Percentiles rank a stretch among this genome's conserved stretches.
Conservation (phyloP, 1,140 invertebrate genomes). For the Drosophila busckii region DNA sequence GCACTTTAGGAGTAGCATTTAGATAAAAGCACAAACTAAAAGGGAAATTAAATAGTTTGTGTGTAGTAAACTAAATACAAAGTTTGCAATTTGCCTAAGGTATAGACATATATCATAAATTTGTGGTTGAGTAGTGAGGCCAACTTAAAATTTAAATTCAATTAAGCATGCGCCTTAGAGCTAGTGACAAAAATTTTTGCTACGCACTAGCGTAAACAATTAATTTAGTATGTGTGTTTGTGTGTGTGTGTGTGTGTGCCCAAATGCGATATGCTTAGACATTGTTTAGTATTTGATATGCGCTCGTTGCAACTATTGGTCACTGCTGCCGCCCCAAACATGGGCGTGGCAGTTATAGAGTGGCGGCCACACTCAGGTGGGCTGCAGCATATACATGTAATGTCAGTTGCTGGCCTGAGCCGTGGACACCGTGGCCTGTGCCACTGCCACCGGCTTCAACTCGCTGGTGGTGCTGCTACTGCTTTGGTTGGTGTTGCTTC, state of each 20-base stretch:
- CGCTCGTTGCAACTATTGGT: slow-evolving; percentile 67
- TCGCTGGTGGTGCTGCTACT: slow-evolving; percentile 29
- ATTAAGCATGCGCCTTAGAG: too few relatives aligned
- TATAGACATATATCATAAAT: too few relatives aligned
- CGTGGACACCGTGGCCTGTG: slow-evolving; percentile 18
- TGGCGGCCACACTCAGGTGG: slow-evolving; percentile 62
- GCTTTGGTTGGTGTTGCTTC: slow-evolving; percentile 44
- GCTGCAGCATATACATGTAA: slow-evolving; percentile 67
- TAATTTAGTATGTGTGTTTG: slow-evolving; percentile 29
- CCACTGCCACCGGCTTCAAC: slow-evolving; percentile 3
- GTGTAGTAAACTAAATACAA: too few relatives aligned
- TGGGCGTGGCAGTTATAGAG: slow-evolving; percentile 13
- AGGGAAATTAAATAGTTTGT: slow-evolving; percentile 31
- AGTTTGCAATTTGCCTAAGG: too few relatives aligned
- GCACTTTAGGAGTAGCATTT: slow-evolving; percentile 61
- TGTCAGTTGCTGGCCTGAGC: slow-evolving; percentile 68
- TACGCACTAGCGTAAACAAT: too few relatives aligned
- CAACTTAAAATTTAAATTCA: too few relatives aligned
- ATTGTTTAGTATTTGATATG: slow-evolving; percentile 78
- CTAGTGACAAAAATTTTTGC: too few relatives aligned
- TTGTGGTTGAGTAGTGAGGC: too few relatives aligned
- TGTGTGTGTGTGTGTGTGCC: slow-evolving; percentile 39
- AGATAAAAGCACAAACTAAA: too few relatives aligned
- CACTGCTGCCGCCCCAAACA: slow-evolving; percentile 12
- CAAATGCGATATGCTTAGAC: slow-evolving; percentile 76